Base-by-base conservation (phyloP, 2,113 vertebrate species). In the Myiagra hebetior region DNA sequence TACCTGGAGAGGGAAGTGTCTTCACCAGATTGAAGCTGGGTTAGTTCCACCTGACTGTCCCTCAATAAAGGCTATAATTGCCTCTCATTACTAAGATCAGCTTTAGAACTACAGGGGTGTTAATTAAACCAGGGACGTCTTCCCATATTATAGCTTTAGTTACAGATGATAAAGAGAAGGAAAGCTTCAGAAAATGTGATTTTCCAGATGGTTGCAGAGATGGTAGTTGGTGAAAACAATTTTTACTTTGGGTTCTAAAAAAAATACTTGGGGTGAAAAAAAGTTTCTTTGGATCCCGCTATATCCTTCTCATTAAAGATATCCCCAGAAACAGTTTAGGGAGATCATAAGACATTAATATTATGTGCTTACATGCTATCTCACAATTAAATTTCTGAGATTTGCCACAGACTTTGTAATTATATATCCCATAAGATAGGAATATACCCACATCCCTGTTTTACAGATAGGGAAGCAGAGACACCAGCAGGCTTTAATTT, bases 11-110 rank as follows among this genome's bases (percentile, higher is more conserved):
- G 49, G n/a, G 49, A 92, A 73, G 62, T 62, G 42, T 68, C 77
- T 89, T 90, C 67, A 93, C 31, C 23, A 87, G 83, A 93, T 76
- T 75, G 93, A 91, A 93, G 53, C 46, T 69, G 65, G 62, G 82
- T 94, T 95, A 89, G 92, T 96, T 97, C 91, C 91, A 97, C 96
- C 96, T 95, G 95, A 94, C 73, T 87, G 64, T 94, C 80, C 86
- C 76, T 93, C 96, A 92, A 31, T 87, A 96, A 93, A 76, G 69
- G 73, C 88, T 89, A 5, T 95, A 97, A 97, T 96, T 96, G 80
- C 80, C 56, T 95, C 91, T 93, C 93, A 95, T 95, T 97, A 94
- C 88, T 93, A 96, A 96, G 88, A 96, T 81, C 91, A 96, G 76
- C 86, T 92, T 92, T 95, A 93, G 92, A 97, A 95, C 96, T 94